Conservation (phyloP, 2,113 vertebrate genomes). For the Grammomys surdaster region DNA sequence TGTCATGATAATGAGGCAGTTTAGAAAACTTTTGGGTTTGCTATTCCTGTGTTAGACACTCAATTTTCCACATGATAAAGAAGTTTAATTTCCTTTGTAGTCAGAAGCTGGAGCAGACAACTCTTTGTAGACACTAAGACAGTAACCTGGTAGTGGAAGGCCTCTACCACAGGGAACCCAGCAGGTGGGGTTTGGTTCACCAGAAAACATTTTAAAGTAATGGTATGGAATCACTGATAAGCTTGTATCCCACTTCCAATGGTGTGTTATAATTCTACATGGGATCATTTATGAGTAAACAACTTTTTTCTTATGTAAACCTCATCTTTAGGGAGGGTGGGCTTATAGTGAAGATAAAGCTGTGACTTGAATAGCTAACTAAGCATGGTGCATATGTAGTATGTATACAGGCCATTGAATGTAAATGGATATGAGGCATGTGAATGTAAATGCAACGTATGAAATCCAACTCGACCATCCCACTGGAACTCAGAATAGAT, state of each 20-base stretch:
- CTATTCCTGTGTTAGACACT: conserved; percentile 55
- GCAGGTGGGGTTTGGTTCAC: conserved; percentile 13
- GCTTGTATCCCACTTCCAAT: neutral
- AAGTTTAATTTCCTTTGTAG: conserved; percentile 64
- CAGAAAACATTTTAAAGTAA: conserved; percentile 16
- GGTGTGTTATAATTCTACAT: neutral
- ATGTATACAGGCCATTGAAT: neutral
- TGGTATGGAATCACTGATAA: neutral
- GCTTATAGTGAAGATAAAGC: neutral
- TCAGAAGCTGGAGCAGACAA: conserved; percentile 50
- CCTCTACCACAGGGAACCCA: neutral
- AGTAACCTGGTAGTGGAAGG: neutral
- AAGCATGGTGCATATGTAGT: neutral
- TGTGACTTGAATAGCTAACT: neutral
- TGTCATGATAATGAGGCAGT: neutral
- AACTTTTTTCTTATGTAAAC: neutral
- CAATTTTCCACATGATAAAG: conserved; percentile 63
- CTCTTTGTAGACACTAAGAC: conserved; percentile 42
- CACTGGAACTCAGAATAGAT: conserved; percentile 13
- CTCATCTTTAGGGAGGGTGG: neutral
- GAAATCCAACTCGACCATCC: neutral
- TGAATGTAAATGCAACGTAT: neutral
- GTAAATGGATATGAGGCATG: neutral
- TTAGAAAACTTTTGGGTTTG: neutral
- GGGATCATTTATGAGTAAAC: neutral